Evolutionary conservation across 2,113 vertebrate genomes (phyloP).

Genomic region (Maccullochella peelii): DNA sequence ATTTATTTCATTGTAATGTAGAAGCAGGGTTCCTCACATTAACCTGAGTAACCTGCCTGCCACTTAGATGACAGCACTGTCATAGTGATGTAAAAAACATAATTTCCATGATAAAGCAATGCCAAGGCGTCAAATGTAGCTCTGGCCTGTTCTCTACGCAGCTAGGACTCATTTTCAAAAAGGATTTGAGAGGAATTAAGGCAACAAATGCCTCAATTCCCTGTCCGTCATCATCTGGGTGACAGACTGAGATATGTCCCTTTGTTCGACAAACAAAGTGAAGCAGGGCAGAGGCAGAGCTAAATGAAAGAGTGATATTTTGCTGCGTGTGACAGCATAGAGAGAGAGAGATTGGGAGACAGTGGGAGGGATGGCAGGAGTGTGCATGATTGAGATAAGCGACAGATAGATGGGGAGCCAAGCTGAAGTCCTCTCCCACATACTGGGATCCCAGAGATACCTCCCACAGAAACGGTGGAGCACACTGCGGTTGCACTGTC

Average conservation of each 20-base stretch:
- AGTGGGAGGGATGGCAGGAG: slow-evolving; percentile 61
- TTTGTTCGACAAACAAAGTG: slow-evolving; percentile 66
- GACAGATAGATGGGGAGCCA: slow-evolving; percentile 66
- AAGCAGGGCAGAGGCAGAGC: slow-evolving; percentile 45
- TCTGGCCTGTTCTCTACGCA: not conserved
- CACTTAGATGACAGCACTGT: slow-evolving; percentile 21
- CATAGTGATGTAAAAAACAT: not conserved
- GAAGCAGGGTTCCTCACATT: slow-evolving; percentile 22
- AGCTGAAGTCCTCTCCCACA: slow-evolving; percentile 72
- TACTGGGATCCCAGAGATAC: slow-evolving; percentile 67
- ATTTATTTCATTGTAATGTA: slow-evolving; percentile 25
- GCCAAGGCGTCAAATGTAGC: slow-evolving; percentile 5
- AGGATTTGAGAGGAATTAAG: slow-evolving; percentile 42
- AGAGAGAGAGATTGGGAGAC: slow-evolving; percentile 49
- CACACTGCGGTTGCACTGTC: slow-evolving; percentile 68
- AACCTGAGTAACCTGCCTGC: slow-evolving; percentile 32
- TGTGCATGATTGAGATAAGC: slow-evolving; percentile 79
- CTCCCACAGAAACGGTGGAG: slow-evolving; percentile 68
- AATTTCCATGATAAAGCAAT: slow-evolving; percentile 30
- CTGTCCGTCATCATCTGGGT: slow-evolving; percentile 64
- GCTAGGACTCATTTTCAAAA: slow-evolving; percentile 31
- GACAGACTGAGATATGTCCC: slow-evolving; percentile 57
- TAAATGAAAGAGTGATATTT: slow-evolving; percentile 60
- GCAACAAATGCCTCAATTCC: slow-evolving; percentile 36
- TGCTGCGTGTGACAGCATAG: slow-evolving; percentile 48